Evolutionary conservation across 1,140 invertebrate species (phyloP).

Genomic region (Eupristina koningsbergeri): DNA sequence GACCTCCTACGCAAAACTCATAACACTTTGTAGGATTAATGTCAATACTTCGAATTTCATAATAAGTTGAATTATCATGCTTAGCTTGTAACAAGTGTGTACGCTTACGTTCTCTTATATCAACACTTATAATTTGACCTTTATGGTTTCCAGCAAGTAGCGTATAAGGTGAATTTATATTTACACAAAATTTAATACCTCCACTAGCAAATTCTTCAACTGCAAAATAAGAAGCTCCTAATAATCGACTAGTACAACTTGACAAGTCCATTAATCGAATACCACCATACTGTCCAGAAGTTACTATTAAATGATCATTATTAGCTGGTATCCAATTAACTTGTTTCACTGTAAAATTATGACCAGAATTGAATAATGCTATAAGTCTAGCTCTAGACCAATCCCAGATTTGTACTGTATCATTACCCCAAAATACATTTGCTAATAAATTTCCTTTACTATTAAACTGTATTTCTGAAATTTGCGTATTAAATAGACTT

Average conservation of each 20-base stretch:
- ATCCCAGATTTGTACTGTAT: constrained; percentile 39
- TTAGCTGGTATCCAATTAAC: constrained; percentile 33
- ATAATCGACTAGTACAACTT: constrained; percentile 5
- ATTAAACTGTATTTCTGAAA: constrained; percentile 37
- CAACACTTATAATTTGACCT: constrained; percentile 40
- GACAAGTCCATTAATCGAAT: constrained; percentile 35
- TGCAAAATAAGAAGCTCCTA: constrained; percentile 8
- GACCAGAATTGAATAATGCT: constrained; percentile 35
- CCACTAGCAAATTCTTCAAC: constrained; percentile 17
- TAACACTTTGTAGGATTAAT: constrained; percentile 36
- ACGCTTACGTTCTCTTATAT: constrained; percentile 23
- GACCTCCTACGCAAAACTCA: constrained; percentile 38
- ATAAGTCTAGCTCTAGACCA: constrained; percentile 6
- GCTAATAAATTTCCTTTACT: constrained; percentile 35
- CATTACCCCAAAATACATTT: constrained; percentile 33
- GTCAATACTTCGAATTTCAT: constrained; percentile 32
- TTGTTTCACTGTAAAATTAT: constrained; percentile 33
- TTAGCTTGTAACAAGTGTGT: background rate
- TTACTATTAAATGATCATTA: constrained; percentile 39
- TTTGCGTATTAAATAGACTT: constrained; percentile 27
- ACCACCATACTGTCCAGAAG: constrained; percentile 35
- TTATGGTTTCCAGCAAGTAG: constrained; percentile 31
- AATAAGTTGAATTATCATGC: constrained; percentile 34
- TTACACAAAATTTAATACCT: constrained; percentile 10
- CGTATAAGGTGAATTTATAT: constrained; percentile 29